phyloP scores from a whole-genome alignment of 2,113 vertebrate genomes.

The Syngnathus floridae region DNA sequence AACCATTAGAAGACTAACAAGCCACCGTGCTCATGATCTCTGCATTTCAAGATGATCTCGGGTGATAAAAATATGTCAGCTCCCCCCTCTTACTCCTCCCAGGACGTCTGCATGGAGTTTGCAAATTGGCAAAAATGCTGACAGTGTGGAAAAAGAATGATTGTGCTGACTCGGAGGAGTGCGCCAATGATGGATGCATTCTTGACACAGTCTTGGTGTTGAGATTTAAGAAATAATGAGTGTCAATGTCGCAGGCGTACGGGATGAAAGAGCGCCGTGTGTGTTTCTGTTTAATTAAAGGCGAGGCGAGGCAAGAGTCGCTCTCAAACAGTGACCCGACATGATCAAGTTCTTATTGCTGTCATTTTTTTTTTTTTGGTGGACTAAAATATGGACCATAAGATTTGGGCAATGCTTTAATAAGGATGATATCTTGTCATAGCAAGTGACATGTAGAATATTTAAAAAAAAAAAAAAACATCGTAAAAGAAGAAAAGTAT shows the following conservation, averaged over 20 bases:
- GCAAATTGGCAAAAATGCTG: constrained; percentile 97
- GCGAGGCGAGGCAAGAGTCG: constrained; percentile 80
- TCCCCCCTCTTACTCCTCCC: constrained; percentile 27
- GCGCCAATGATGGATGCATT: constrained; percentile 92
- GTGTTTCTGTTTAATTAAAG: constrained; percentile 88
- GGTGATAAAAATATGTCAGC: constrained; percentile 87
- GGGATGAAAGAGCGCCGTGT: constrained; percentile 87
- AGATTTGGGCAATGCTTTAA: constrained; percentile 61
- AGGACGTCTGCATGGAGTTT: constrained; percentile 76
- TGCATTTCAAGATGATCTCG: constrained; percentile 91
- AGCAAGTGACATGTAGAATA: constrained; percentile 22
- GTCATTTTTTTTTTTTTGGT: constrained; percentile 69
- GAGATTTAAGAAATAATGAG: constrained; percentile 99
- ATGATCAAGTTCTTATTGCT: constrained; percentile 97
- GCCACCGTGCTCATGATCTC: constrained; percentile 91
- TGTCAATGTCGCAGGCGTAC: constrained; percentile 97
- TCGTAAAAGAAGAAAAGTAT: too few species aligned
- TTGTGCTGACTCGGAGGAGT: constrained; percentile 76
- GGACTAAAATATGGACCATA: constrained; percentile 79
- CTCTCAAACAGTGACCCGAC: constrained; percentile 89
- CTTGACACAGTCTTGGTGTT: constrained; percentile 99
- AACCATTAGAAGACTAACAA: constrained; percentile 88
- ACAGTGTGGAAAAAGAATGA: constrained; percentile 69
- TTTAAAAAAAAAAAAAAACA: background rate
- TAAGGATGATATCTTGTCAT: constrained; percentile 61